These are phyloP conservation scores for Drosophila paramelanica DNA, from an alignment of 2,888 invertebrate species.

Conservation along the genomic window DNA sequence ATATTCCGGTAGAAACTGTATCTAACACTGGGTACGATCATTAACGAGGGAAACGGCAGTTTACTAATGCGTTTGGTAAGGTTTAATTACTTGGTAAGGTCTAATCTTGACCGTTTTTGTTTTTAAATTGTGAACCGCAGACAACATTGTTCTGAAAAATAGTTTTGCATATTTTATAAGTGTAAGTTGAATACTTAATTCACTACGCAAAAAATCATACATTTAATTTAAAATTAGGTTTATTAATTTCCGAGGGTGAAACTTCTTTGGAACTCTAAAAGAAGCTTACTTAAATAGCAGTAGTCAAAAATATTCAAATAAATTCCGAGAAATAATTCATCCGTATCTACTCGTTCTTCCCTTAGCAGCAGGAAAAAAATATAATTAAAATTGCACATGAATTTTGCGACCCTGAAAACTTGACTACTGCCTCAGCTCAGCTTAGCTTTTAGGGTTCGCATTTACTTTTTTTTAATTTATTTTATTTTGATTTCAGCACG, in stretches of 20 bases:
- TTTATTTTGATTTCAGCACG: constrained; percentile 24
- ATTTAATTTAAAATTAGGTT: neutral
- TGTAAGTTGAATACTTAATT: constrained; percentile 5
- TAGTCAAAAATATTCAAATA: constrained; percentile 35
- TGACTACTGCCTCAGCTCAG: constrained; percentile 6
- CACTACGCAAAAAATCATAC: neutral
- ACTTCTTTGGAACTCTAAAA: constrained; percentile 20
- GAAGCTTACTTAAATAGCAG: constrained; percentile 34
- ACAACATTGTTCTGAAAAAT: constrained; percentile 19
- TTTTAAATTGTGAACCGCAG: constrained; percentile 27
- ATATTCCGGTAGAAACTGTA: constrained; percentile 48
- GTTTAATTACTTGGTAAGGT: constrained; percentile 29
- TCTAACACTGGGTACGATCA: constrained; percentile 42
- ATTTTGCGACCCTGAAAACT: constrained; percentile 53
- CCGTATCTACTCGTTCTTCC: constrained; percentile 53
- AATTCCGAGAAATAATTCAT: constrained; percentile 50
- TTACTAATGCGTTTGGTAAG: constrained; percentile 45
- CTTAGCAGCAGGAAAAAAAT: constrained; percentile 26
- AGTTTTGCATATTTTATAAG: constrained; percentile 29
- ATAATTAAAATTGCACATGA: constrained; percentile 65
- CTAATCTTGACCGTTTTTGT: constrained; percentile 12
- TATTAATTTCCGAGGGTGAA: constrained; percentile 11
- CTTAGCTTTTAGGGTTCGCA: constrained; percentile 9
- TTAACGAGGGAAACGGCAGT: constrained; percentile 51
- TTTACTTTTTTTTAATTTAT: constrained; percentile 27